These are phyloP conservation scores for Asbolus verrucosus DNA, from an alignment of 1,140 invertebrate species.

Conservation along the genomic window DNA sequence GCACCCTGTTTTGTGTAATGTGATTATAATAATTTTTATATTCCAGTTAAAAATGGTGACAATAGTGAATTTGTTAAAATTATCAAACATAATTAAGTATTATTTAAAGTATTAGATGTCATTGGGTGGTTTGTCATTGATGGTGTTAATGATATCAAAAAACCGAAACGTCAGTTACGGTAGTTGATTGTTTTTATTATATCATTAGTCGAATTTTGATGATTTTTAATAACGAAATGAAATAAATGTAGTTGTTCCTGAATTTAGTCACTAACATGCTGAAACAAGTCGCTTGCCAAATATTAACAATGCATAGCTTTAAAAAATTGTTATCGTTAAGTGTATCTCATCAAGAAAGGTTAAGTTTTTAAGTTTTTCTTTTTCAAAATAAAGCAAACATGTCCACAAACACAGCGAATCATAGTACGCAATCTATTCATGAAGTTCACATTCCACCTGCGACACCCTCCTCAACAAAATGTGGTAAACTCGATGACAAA, in stretches of 20 bases:
- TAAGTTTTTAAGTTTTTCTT: constrained; percentile 19
- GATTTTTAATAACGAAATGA: not conserved
- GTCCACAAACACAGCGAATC: constrained; percentile 11
- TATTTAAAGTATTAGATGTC: too few species aligned
- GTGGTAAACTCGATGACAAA: constrained; percentile 52
- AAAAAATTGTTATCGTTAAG: constrained; percentile 1
- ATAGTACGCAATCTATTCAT: constrained; percentile 8
- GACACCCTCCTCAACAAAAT: constrained; percentile 4
- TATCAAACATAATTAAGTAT: too few species aligned
- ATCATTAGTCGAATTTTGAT: constrained; percentile 17
- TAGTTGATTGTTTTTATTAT: constrained; percentile 29
- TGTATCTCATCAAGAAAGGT: constrained; percentile 25
- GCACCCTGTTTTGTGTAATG: too few species aligned
- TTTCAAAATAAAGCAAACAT: constrained; percentile 33
- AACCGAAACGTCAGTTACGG: constrained; percentile 5
- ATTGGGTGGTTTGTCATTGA: constrained; percentile 19
- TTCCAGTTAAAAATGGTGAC: too few species aligned
- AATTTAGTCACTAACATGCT: constrained; percentile 20
- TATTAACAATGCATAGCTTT: constrained; percentile 19
- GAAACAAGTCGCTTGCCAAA: constrained; percentile 21
- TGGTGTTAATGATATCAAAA: not conserved
- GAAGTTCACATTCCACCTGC: constrained; percentile 16
- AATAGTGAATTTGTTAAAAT: too few species aligned
- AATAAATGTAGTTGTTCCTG: constrained; percentile 15
- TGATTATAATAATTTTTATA: too few species aligned